Evolutionary conservation across 2,113 vertebrate genomes (phyloP).

Genomic region (Neodontobutis hainanensis): DNA sequence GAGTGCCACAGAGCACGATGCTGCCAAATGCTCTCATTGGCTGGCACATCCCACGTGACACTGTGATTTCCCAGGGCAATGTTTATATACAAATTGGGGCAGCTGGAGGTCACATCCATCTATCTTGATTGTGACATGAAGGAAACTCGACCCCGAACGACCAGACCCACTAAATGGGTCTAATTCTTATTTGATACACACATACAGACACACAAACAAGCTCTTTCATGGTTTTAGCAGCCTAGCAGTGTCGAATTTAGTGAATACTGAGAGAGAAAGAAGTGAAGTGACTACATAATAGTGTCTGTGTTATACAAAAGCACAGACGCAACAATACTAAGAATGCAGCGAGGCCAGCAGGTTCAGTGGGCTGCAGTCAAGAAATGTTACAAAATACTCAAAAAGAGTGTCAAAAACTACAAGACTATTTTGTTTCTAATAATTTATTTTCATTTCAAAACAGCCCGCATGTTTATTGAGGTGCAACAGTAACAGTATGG

Average conservation of each 20-base stretch:
- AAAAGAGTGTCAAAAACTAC: background rate
- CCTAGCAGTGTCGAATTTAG: constrained; percentile 60
- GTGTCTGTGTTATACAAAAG: constrained; percentile 66
- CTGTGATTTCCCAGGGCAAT: constrained; percentile 63
- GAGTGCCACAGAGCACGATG: constrained; percentile 68
- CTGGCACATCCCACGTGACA: constrained; percentile 67
- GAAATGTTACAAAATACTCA: constrained; percentile 37
- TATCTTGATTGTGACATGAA: constrained; percentile 74
- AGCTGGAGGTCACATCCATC: constrained; percentile 75
- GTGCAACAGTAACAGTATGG: too few relatives aligned
- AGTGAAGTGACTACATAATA: constrained; percentile 66
- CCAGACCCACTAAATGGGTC: constrained; percentile 52
- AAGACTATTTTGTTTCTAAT: too few relatives aligned
- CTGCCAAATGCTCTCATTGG: constrained; percentile 62
- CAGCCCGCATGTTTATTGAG: too few relatives aligned
- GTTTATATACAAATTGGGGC: constrained; percentile 74
- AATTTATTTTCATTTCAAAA: constrained; percentile 7
- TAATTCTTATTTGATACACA: constrained; percentile 67
- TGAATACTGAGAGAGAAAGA: constrained; percentile 59
- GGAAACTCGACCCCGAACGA: constrained; percentile 70
- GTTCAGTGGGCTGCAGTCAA: constrained; percentile 55
- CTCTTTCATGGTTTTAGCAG: constrained; percentile 49
- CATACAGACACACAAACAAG: constrained; percentile 23
- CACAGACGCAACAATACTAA: constrained; percentile 64
- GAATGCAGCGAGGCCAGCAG: constrained; percentile 55